Percentiles rank a stretch among this genome's conserved stretches.
phyloP scores from a whole-genome alignment of 2,797 vertebrate genomes.

The Sarcophilus harrisii region DNA sequence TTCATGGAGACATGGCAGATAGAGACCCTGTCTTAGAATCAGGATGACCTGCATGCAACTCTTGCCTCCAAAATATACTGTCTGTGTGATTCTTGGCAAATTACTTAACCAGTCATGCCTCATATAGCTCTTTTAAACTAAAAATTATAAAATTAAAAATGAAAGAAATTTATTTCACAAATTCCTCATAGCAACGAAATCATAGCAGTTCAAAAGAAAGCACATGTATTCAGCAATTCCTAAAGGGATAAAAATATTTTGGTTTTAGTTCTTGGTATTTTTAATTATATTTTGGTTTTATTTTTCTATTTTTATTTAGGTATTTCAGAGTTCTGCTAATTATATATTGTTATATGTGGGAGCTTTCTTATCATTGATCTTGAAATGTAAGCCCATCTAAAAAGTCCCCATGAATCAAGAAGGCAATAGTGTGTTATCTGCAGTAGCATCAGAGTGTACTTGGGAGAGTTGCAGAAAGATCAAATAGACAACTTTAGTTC shows the following conservation, averaged over 20 bases:
- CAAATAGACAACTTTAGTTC: not conserved
- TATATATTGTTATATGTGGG: not conserved
- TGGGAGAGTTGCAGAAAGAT: not conserved
- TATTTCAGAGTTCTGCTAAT: not conserved
- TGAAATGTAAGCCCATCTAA: not conserved
- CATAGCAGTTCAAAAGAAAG: not conserved
- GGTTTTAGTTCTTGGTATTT: not conserved
- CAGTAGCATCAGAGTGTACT: not conserved
- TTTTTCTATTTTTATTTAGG: not conserved
- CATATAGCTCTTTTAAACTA: not conserved
- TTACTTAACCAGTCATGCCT: not conserved
- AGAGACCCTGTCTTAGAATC: not conserved
- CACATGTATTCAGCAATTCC: not conserved
- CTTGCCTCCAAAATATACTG: not conserved
- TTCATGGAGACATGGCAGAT: not conserved
- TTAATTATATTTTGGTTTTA: not conserved
- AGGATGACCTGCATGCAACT: not conserved
- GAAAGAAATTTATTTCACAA: not conserved
- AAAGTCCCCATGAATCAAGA: not conserved
- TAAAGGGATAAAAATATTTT: not conserved
- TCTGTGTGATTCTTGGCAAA: not conserved
- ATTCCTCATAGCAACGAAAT: not conserved
- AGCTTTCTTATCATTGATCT: not conserved
- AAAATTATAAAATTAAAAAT: not conserved
- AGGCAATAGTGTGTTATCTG: not conserved